Evolutionary conservation across 2,113 vertebrate genomes (phyloP).

Genomic region (Bos javanicus): DNA sequence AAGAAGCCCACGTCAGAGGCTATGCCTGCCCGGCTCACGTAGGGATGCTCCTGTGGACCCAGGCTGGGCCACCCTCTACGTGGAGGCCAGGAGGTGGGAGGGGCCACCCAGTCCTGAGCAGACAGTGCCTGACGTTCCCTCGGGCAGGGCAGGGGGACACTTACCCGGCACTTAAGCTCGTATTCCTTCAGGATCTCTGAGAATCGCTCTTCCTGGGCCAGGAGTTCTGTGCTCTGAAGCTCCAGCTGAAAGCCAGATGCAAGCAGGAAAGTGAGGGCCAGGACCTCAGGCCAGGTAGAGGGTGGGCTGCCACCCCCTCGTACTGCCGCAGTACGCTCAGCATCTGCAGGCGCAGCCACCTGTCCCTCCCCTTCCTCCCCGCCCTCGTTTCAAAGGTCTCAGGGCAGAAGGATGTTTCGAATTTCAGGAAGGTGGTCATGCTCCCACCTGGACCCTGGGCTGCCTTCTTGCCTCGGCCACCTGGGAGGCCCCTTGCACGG

Average conservation of each 20-base stretch:
- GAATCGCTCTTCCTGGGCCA: slow-evolving; percentile 82
- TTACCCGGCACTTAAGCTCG: slow-evolving; percentile 88
- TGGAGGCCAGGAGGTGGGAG: background rate
- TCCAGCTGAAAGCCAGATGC: slow-evolving; percentile 80
- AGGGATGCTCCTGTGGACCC: background rate
- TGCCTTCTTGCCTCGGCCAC: no score
- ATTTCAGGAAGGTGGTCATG: background rate
- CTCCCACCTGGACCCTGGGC: background rate
- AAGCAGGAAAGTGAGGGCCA: background rate
- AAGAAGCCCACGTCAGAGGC: background rate
- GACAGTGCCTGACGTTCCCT: background rate
- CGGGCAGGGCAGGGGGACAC: background rate
- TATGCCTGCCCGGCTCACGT: background rate
- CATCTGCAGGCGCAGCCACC: background rate
- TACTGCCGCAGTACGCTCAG: background rate
- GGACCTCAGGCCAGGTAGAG: background rate
- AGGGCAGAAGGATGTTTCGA: background rate
- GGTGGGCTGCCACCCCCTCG: background rate
- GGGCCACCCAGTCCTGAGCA: background rate
- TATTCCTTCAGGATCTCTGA: slow-evolving; percentile 85
- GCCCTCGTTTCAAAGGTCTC: background rate
- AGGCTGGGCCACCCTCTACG: accelerated
- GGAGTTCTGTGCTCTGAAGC: slow-evolving; percentile 69
- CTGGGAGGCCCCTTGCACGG: background rate
- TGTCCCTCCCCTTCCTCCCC: background rate